Evolutionary conservation across 2,113 vertebrate genomes (phyloP).

Genomic region (Trochalopteron elliotii): DNA sequence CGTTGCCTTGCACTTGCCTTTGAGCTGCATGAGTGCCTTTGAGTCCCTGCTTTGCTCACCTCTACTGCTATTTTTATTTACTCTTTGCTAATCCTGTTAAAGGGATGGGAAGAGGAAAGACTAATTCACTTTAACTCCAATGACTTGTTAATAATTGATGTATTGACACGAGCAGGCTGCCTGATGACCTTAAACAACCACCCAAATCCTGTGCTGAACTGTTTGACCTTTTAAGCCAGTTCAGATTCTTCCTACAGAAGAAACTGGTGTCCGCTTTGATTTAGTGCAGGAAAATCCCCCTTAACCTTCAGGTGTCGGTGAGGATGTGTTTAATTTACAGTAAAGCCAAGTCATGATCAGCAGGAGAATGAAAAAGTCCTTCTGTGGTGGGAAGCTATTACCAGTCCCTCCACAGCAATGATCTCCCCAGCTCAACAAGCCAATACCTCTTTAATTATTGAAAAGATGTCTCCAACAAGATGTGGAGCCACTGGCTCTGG

Average conservation of each 20-base stretch:
- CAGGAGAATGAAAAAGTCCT: conserved; percentile 46
- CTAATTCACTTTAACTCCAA: conserved; percentile 45
- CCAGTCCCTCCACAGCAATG: not conserved
- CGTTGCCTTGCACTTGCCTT: not conserved
- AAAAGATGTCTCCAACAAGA: not conserved
- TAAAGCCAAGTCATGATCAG: conserved; percentile 55
- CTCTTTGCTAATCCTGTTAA: conserved; percentile 43
- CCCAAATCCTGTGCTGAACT: conserved; percentile 22
- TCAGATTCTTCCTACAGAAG: conserved; percentile 43
- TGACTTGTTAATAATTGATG: conserved; percentile 58
- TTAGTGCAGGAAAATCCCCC: conserved; percentile 66
- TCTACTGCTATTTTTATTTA: conserved; percentile 22
- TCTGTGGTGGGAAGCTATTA: conserved; percentile 29
- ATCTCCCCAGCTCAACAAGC: conserved; percentile 29
- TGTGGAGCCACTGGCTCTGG: fast-evolving
- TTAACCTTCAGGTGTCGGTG: conserved; percentile 51
- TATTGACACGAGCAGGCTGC: conserved; percentile 51
- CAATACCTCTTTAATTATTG: conserved; percentile 51
- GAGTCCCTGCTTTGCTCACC: not conserved
- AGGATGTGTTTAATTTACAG: conserved; percentile 65
- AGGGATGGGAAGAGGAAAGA: not conserved
- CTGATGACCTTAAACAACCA: conserved; percentile 50
- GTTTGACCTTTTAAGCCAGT: conserved; percentile 62
- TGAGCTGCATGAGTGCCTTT: not conserved
- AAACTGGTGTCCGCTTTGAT: conserved; percentile 53